A percentile compares a stretch with the other conserved stretches of the same genome.
These are phyloP conservation scores for Hydrochoerus hydrochaeris DNA, from an alignment of 2,113 vertebrate genomes.

Conservation along the genomic window DNA sequence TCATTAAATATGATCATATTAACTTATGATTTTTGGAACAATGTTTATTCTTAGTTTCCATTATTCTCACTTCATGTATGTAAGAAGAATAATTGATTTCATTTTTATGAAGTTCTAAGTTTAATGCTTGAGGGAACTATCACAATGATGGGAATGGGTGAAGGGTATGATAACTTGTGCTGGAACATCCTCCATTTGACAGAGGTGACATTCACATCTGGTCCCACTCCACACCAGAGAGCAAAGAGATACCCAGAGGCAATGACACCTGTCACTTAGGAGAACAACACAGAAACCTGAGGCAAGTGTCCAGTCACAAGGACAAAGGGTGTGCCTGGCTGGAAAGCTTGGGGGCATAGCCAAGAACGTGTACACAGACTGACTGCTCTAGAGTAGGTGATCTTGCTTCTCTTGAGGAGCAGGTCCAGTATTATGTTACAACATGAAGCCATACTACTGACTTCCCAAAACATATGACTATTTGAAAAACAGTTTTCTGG, in stretches of 20 bases:
- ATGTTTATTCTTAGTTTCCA: conserved; percentile 41
- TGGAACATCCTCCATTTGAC: neutral
- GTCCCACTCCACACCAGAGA: neutral
- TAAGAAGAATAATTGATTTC: neutral
- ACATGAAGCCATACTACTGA: neutral
- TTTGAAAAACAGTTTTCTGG: neutral
- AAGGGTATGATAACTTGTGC: neutral
- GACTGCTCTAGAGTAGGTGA: neutral
- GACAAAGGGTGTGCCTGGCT: neutral
- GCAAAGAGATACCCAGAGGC: neutral
- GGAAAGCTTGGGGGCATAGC: neutral
- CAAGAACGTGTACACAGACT: neutral
- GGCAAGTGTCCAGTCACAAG: neutral
- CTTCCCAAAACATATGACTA: neutral
- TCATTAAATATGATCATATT: neutral
- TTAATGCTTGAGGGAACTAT: conserved; percentile 16
- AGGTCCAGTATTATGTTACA: neutral
- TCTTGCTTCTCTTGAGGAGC: neutral
- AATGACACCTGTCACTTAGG: neutral
- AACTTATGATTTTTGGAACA: conserved; percentile 52
- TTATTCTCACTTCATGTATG: conserved; percentile 46
- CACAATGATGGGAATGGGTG: neutral
- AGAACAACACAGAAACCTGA: neutral
- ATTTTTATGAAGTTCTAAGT: conserved; percentile 14
- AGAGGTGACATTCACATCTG: neutral